A percentile compares a stretch with the other conserved stretches of the same genome.
phyloP scores from a whole-genome alignment of 2,888 invertebrate genomes.

The Erebia epiphron region DNA sequence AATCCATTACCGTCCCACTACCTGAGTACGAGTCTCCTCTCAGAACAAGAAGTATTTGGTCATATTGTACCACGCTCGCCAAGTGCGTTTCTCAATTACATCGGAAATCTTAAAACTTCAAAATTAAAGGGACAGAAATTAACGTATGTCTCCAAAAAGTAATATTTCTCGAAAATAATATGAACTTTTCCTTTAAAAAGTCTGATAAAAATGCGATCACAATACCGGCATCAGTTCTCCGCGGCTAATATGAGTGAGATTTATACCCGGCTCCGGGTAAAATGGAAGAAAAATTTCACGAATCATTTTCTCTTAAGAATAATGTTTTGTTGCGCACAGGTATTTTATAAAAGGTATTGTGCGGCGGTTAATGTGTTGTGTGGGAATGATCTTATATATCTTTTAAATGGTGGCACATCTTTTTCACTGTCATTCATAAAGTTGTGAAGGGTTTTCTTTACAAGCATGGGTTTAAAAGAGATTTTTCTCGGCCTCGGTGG shows the following conservation, averaged over 20 bases:
- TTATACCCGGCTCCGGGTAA: slow-evolving; percentile 42
- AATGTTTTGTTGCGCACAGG: slow-evolving; percentile 38
- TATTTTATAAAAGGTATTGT: slow-evolving; percentile 32
- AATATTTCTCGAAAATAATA: slow-evolving; percentile 9
- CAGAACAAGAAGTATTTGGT: too few species aligned
- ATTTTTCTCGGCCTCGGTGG: not conserved
- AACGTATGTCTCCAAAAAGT: slow-evolving; percentile 7
- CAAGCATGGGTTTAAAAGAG: slow-evolving; percentile 1
- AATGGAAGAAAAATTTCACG: slow-evolving; percentile 47
- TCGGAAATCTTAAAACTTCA: not conserved
- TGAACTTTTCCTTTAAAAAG: slow-evolving; percentile 25
- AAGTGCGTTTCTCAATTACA: too few species aligned
- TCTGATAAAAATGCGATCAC: slow-evolving; percentile 33
- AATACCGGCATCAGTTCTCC: slow-evolving; percentile 32
- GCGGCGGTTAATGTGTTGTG: slow-evolving; percentile 28
- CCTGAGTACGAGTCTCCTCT: too few species aligned
- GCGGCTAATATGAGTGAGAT: slow-evolving; percentile 42
- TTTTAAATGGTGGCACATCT: slow-evolving; percentile 29
- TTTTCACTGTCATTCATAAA: slow-evolving; percentile 23
- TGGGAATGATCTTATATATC: slow-evolving; percentile 25
- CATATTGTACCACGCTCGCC: too few species aligned
- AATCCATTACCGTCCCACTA: too few species aligned
- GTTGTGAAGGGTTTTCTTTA: slow-evolving; percentile 7
- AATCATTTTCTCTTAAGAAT: slow-evolving; percentile 48
- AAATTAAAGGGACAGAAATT: slow-evolving; percentile 8